Percentiles rank a stretch among this genome's conserved stretches.
Evolutionary conservation across 2,888 invertebrate species (phyloP).

Genomic region (Ditylenchus weischeri): DNA sequence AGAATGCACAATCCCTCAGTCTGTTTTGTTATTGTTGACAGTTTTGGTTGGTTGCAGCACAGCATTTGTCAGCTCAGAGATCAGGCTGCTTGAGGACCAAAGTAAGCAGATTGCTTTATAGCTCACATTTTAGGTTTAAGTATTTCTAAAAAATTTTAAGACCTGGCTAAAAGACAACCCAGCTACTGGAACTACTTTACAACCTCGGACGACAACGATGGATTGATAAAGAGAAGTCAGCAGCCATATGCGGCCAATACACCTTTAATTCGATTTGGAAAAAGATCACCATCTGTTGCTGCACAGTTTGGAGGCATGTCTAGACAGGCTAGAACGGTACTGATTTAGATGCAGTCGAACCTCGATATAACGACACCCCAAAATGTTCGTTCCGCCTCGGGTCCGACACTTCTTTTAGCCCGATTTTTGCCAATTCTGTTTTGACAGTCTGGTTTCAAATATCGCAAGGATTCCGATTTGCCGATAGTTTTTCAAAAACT

Average conservation of each 20-base stretch:
- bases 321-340: slow-evolving; percentile 3
- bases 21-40: no score
- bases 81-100: slow-evolving; percentile 48
- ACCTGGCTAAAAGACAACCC: neutral
- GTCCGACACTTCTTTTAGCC: no score
- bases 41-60: no score
- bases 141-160: neutral
- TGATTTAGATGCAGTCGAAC: neutral
- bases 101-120: no score
- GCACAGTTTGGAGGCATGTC: neutral
- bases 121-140: no score
- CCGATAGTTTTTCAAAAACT: neutral
- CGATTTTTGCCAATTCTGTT: no score
- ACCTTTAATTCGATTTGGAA: slow-evolving; percentile 16
- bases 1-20: no score
- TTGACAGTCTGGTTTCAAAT: no score
- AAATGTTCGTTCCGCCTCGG: no score
- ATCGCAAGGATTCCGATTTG: no score
- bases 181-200: slow-evolving; percentile 1
- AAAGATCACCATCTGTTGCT: slow-evolving; percentile 6
- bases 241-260: neutral
- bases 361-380: no score
- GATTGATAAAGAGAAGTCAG: neutral
- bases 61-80: slow-evolving; percentile 48
- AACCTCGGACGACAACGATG: neutral